Percentiles rank a stretch among this genome's conserved stretches.
Conservation (phyloP, 1,140 invertebrate genomes). For the Brachionus asplanchnoidis region DNA sequence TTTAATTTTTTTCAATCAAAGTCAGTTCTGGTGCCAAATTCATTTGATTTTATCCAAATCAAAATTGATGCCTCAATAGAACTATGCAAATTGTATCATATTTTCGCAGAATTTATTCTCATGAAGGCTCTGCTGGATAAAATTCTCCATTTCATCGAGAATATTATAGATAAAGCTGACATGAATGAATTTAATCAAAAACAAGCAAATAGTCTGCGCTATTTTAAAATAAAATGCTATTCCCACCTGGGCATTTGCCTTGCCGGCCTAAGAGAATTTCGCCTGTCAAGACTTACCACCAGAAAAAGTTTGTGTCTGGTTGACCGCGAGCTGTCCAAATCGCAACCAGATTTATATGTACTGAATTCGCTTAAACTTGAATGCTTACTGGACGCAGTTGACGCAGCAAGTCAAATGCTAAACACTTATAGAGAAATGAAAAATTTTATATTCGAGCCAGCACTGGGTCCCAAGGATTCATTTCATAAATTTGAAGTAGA, state of each 20-base stretch:
- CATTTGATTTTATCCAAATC: constrained; percentile 32
- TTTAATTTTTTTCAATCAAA: neutral
- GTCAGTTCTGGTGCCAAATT: neutral
- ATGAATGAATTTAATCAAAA: neutral
- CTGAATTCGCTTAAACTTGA: neutral
- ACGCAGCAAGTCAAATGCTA: neutral
- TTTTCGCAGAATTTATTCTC: neutral
- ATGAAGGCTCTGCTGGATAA: constrained; percentile 9
- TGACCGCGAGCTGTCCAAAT: neutral
- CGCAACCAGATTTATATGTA: neutral
- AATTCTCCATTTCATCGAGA: constrained; percentile 8
- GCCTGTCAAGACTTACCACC: neutral
- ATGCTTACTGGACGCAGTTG: neutral
- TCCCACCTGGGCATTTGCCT: constrained; percentile 12
- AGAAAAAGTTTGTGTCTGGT: constrained; percentile 19
- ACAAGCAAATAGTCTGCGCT: neutral
- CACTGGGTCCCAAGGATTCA: neutral
- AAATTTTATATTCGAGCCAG: neutral
- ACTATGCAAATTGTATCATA: neutral
- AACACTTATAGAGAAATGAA: neutral
- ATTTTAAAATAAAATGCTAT: constrained; percentile 34
- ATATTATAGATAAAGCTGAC: neutral
- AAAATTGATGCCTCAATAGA: constrained; percentile 28
- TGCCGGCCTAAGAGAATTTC: constrained; percentile 1
- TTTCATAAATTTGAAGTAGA: neutral